Conservation (phyloP, 2,888 invertebrate species). For the Phragmatobia fuliginosa region DNA sequence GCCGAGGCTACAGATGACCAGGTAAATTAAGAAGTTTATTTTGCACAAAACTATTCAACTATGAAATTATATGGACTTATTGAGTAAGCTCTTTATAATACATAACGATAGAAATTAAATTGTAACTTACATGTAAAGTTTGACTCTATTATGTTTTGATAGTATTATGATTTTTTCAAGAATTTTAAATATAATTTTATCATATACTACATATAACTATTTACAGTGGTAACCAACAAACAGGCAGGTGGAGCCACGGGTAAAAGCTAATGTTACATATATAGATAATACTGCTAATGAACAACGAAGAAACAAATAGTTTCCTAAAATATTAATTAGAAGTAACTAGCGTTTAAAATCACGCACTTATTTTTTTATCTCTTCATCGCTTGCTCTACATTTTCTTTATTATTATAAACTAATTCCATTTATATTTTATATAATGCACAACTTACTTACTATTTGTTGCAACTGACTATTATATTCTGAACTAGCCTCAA, state of each 20-base stretch:
- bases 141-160: too few relatives aligned
- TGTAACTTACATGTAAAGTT: too few relatives aligned
- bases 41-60: background rate
- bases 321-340: too few relatives aligned
- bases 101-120: background rate
- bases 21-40: background rate
- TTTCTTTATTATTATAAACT: background rate
- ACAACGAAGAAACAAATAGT: background rate
- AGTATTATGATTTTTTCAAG: too few relatives aligned
- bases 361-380: background rate
- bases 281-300: too few relatives aligned
- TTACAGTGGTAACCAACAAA: too few relatives aligned
- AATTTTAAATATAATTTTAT: too few relatives aligned
- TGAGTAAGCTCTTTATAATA: background rate
- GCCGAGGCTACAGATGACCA: background rate
- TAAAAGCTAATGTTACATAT: too few relatives aligned
- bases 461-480: background rate
- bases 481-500: background rate
- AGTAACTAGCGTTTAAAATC: background rate
- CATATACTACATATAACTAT: too few relatives aligned
- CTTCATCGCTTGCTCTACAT: background rate
- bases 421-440: conserved; percentile 5
- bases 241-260: too few relatives aligned
- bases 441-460: background rate
- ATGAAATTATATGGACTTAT: background rate